Evolutionary conservation across 2,888 invertebrate genomes (phyloP).

Genomic region (Dexiosoma caninum): DNA sequence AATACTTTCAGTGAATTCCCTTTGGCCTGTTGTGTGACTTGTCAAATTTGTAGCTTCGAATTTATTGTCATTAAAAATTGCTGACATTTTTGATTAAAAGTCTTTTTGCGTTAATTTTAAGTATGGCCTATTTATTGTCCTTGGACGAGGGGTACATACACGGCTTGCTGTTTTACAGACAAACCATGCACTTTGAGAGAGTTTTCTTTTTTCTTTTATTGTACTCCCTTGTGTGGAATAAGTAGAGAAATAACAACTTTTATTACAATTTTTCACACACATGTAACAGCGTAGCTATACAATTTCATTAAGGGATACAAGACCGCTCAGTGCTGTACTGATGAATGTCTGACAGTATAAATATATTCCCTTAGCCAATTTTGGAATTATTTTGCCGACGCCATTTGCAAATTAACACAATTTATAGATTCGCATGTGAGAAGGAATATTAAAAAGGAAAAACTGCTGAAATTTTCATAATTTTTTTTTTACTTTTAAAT

Average conservation of each 20-base stretch:
- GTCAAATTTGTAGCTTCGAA: not conserved
- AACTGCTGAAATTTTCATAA: not conserved
- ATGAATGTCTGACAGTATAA: too few species aligned
- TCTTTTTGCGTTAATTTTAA: not conserved
- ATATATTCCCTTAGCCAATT: too few species aligned
- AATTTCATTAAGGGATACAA: too few species aligned
- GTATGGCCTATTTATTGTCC: not conserved
- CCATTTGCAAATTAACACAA: not conserved
- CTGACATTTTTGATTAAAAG: slow-evolving; percentile 16
- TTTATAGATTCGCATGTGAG: slow-evolving; percentile 1
- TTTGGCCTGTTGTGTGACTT: not conserved
- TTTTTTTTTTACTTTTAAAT: not conserved
- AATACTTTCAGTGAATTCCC: not conserved
- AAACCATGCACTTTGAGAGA: not conserved
- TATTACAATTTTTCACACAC: too few species aligned
- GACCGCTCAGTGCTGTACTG: too few species aligned
- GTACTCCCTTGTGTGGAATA: too few species aligned
- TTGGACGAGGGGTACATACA: not conserved
- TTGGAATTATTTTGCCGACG: too few species aligned
- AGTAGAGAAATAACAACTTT: too few species aligned
- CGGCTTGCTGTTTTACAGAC: not conserved
- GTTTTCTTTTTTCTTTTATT: too few species aligned
- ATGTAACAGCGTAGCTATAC: too few species aligned
- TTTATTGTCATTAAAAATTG: slow-evolving; percentile 45
- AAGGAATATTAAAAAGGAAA: not conserved